Base-by-base conservation (phyloP, 2,797 vertebrate species). In the Ispidina picta region DNA sequence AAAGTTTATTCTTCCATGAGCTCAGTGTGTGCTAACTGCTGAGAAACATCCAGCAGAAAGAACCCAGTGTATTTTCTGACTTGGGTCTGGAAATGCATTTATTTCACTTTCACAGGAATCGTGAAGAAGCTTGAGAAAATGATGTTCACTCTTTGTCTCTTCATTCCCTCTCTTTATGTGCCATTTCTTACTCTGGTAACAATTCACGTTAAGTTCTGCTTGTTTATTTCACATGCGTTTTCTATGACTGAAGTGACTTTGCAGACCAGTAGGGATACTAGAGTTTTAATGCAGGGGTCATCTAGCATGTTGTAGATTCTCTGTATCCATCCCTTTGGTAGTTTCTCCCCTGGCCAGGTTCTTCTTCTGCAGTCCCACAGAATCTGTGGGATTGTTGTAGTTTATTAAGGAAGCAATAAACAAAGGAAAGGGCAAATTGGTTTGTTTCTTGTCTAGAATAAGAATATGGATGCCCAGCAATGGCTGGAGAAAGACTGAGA, bases 1-100 rank as follows among this genome's bases (percentile, higher is more conserved):
- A 54, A 77, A 74, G 52, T 86, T 91, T 86, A 37, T 52, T 91
- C 18, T 89, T 89, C 55, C 49, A 49, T 83, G 76, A 89, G 51
- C 39, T 86, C 33, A 84, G 7, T 58, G 29, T 76, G 28, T 89
- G 60, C 46, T 79, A 91, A 86, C 75, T 86, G 71, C 65, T 70
- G 51, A 78, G 83, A 74, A 91, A 71, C 7, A 83, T 41, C 15
- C 52, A 68, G 63, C 55, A 78, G 73, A 94, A 81, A 70, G 64
- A 89, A 17, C 59, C 77, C 28, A 35, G 64, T 33, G 56, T 84
- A 28, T 79, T 88, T 90, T 91, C 75, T 88, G 49, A 5, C 68
- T 79, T 76, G 12, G 12, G 26, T 79, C 84, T 88, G 83, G 64
- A 70, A 75, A 52, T 72, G 33, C 18, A 25, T 81, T 85, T 85